Conservation (phyloP, 2,888 invertebrate species). For the Meganola albula region DNA sequence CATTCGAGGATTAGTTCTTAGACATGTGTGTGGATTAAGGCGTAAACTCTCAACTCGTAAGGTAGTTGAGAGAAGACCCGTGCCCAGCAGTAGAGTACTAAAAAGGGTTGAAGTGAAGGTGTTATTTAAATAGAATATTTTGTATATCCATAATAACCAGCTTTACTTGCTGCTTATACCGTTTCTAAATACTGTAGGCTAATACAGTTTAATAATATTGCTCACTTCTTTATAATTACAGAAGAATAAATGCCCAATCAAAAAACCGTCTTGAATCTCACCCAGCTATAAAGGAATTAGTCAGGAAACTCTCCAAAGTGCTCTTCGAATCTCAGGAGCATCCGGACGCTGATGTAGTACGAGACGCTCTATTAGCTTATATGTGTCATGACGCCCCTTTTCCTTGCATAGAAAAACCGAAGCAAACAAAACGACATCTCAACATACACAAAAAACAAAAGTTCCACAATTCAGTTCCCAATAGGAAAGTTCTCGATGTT, state of each 20-base stretch:
- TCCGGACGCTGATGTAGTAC: constrained; percentile 82
- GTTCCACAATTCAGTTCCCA: constrained; percentile 27
- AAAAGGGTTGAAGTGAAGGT: too few relatives aligned
- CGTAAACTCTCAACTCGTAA: too few relatives aligned
- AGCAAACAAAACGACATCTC: constrained; percentile 26
- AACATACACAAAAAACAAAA: constrained; percentile 39
- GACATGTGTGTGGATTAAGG: too few relatives aligned
- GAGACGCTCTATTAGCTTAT: constrained; percentile 90
- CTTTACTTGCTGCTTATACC: not conserved
- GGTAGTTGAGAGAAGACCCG: too few relatives aligned
- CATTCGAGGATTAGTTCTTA: too few relatives aligned
- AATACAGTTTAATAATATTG: too few relatives aligned
- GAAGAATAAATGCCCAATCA: constrained; percentile 78
- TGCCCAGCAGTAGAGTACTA: too few relatives aligned
- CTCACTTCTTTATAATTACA: constrained; percentile 35
- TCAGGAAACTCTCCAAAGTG: constrained; percentile 80
- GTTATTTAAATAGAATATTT: too few relatives aligned
- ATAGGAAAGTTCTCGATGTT: constrained; percentile 51
- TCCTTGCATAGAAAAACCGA: constrained; percentile 81
- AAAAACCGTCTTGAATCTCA: constrained; percentile 83
- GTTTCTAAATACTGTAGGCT: too few relatives aligned
- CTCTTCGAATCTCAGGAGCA: constrained; percentile 82
- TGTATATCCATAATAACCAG: too few relatives aligned
- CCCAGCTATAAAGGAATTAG: constrained; percentile 84
- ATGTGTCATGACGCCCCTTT: constrained; percentile 89